A percentile compares a stretch with the other conserved stretches of the same genome.
Conservation (phyloP, 2,888 invertebrate genomes). For the Oxycera nigricornis region DNA sequence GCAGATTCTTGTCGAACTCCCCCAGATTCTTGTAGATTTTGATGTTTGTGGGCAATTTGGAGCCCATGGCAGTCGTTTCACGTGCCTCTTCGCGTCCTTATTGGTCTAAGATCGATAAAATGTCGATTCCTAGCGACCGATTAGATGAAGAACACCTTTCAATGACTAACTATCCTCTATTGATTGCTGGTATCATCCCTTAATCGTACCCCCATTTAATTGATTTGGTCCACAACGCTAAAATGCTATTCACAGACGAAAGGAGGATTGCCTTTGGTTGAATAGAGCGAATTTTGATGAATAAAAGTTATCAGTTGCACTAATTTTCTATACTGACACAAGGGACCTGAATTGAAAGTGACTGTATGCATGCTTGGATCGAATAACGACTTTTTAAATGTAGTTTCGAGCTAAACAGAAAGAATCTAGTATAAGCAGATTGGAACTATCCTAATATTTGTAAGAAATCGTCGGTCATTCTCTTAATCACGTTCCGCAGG, state of each 20-base stretch:
- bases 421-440: too few species aligned
- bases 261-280: not conserved
- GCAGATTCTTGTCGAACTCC: constrained; percentile 50
- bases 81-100: not conserved
- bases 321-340: not conserved
- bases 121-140: not conserved
- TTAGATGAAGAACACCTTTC: not conserved
- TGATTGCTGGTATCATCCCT: not conserved
- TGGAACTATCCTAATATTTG: not conserved
- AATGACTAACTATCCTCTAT: not conserved
- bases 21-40: constrained; percentile 41
- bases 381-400: too few species aligned
- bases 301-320: not conserved
- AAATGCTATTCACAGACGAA: not conserved
- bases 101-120: not conserved
- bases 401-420: too few species aligned
- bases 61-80: constrained; percentile 2
- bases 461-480: too few species aligned
- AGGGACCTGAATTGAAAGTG: not conserved
- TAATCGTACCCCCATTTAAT: not conserved
- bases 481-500: too few species aligned
- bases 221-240: constrained; percentile 1
- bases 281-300: constrained; percentile 18
- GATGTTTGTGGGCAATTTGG: constrained; percentile 28
- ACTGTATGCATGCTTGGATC: not conserved